Conservation (phyloP, 2,113 vertebrate species). For the Channa maculata region DNA sequence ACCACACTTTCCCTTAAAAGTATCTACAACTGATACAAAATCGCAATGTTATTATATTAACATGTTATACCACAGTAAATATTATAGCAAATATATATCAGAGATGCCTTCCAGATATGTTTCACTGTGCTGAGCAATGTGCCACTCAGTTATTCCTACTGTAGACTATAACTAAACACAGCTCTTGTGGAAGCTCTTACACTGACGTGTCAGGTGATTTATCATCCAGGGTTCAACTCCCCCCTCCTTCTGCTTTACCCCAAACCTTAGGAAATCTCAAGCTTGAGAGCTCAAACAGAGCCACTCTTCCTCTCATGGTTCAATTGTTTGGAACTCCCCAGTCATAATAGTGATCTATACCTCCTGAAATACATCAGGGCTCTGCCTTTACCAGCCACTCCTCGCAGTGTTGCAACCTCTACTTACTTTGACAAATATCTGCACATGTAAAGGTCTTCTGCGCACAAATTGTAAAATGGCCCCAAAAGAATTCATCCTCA, state of each 20-base stretch:
- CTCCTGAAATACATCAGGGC: constrained; percentile 44
- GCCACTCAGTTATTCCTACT: constrained; percentile 42
- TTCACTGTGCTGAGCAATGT: constrained; percentile 21
- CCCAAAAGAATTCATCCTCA: constrained; percentile 5
- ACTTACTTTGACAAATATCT: constrained; percentile 38
- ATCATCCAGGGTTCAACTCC: constrained; percentile 35
- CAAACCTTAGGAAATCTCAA: constrained; percentile 46
- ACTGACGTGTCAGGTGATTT: constrained; percentile 66
- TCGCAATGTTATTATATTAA: not conserved
- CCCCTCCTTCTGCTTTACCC: constrained; percentile 9
- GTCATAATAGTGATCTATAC: constrained; percentile 64
- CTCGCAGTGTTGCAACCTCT: constrained; percentile 33
- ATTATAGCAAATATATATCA: not conserved
- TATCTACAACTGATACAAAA: constrained; percentile 8
- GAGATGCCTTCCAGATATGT: constrained; percentile 2
- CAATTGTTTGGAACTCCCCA: constrained; percentile 65
- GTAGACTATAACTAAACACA: constrained; percentile 52
- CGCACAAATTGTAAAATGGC: constrained; percentile 15
- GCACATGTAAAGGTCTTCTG: constrained; percentile 17
- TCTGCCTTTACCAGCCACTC: constrained; percentile 14
- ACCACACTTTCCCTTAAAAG: not conserved
- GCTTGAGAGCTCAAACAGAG: constrained; percentile 52
- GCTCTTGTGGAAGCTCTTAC: constrained; percentile 41
- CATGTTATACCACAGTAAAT: not conserved
- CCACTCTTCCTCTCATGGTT: constrained; percentile 55